Conservation (phyloP, 1,140 invertebrate genomes). For the Zaprionus camerounensis region DNA sequence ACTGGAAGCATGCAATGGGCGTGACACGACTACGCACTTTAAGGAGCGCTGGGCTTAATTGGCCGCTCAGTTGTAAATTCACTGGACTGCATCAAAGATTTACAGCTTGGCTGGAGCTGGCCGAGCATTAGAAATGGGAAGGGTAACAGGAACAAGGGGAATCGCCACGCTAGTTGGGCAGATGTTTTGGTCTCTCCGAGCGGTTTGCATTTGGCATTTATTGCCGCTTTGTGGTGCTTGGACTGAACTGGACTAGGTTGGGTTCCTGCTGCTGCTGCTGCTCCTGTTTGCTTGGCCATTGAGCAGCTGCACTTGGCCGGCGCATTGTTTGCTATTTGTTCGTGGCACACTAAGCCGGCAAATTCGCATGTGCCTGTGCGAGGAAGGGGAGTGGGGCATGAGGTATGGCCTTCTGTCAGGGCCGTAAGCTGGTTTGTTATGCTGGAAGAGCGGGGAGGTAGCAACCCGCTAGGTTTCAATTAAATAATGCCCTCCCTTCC, state of each 20-base stretch:
- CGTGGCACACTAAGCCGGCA: slow-evolving; percentile 29
- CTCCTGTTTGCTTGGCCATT: slow-evolving; percentile 41
- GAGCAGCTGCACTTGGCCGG: slow-evolving; percentile 49
- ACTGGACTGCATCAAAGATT: slow-evolving; percentile 54
- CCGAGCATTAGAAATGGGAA: slow-evolving; percentile 18
- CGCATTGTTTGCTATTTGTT: slow-evolving; percentile 39
- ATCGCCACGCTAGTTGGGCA: slow-evolving; percentile 13
- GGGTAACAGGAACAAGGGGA: background rate
- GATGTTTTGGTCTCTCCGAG: slow-evolving; percentile 44
- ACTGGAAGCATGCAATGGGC: slow-evolving; percentile 4
- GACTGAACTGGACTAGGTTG: slow-evolving; percentile 34
- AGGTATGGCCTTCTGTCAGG: slow-evolving; percentile 32
- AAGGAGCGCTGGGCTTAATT: slow-evolving; percentile 40
- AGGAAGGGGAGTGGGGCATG: background rate
- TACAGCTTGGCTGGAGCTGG: slow-evolving; percentile 28
- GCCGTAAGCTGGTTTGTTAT: slow-evolving; percentile 7
- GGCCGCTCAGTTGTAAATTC: slow-evolving; percentile 54
- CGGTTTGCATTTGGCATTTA: slow-evolving; percentile 58
- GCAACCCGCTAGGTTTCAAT: slow-evolving; percentile 1
- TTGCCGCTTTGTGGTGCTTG: slow-evolving; percentile 59
- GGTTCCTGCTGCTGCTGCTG: background rate
- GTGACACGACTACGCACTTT: slow-evolving; percentile 44
- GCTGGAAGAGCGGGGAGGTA: background rate
- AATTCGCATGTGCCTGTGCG: slow-evolving; percentile 20
- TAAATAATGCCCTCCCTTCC: slow-evolving; percentile 21